A percentile compares a stretch with the other conserved stretches of the same genome.
These are phyloP conservation scores for Gnathonemus longibarbis DNA, from an alignment of 2,113 vertebrate species.

Conservation along the genomic window DNA sequence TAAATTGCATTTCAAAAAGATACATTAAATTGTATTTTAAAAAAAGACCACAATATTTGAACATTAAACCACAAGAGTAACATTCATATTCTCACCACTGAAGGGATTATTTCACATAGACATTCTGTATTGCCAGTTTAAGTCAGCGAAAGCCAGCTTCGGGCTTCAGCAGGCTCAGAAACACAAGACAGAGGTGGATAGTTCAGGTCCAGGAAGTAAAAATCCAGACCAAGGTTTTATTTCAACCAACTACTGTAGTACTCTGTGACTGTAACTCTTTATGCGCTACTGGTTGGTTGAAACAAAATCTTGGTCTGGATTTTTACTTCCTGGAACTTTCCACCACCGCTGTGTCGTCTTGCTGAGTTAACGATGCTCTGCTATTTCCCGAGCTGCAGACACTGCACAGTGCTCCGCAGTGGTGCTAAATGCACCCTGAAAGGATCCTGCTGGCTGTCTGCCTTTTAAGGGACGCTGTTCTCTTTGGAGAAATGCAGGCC, in stretches of 20 bases:
- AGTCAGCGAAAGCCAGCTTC: too few relatives aligned
- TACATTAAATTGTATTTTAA: background rate
- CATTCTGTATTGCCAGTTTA: background rate
- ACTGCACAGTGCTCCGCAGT: background rate
- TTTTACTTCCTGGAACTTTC: background rate
- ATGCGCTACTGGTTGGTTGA: background rate
- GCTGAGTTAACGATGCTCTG: background rate
- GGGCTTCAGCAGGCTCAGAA: too few relatives aligned
- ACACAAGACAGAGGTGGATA: background rate
- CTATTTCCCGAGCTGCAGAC: background rate
- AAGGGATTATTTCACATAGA: background rate
- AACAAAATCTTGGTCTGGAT: background rate
- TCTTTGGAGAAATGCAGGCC: background rate
- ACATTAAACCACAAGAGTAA: background rate
- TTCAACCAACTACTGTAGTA: background rate
- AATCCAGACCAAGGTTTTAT: background rate
- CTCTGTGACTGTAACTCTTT: background rate
- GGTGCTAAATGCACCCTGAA: background rate
- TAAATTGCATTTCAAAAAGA: background rate
- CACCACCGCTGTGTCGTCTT: background rate
- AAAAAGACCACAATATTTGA: background rate
- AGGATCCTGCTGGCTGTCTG: background rate
- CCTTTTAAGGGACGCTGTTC: background rate
- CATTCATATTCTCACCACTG: background rate
- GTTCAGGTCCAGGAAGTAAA: background rate